Base-by-base conservation (phyloP, 2,797 vertebrate species). In the Liasis olivaceus region DNA sequence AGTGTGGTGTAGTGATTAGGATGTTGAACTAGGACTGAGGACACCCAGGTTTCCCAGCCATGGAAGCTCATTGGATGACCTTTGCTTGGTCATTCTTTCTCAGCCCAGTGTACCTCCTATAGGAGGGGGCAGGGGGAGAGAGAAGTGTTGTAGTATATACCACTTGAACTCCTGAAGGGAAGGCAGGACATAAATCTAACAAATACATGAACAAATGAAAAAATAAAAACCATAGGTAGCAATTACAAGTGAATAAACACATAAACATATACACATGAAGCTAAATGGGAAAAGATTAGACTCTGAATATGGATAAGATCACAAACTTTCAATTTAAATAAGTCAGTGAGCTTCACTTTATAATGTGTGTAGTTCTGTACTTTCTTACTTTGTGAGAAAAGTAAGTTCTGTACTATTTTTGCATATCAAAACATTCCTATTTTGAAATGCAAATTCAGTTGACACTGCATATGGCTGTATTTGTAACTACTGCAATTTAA, bases 391-490 rank as follows among this genome's bases (percentile, higher is more conserved):
- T 90, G 60, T 93, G 51, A 51, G 28, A 88, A 5, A 72, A 36
- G 2, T 36, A 36, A 90, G 1, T 89, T 60, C 4, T 95, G 86
- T 84, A 93, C 87, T 20, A 26, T 9, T 31, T 95, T 95, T 95
- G 11, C 17, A 58, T 92, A 93, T 95, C 64, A 95, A 95, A 92
- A 63, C 28, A 91, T 69, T 93, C 28, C 77, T 89, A 95, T 94
- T 95, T 96, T 90, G 93, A 96, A 95, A 95, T 92, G 62, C 88
- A 96, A 92, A 94, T 95, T 95, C 58, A 94, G 93, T 9, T 63
- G 92, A 88, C 85, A 89, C 47, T 81, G 72, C 88, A 72, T 0
- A 93, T 6, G 93, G 24, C 58, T 84, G 7, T 58, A 89, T 91
- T 93, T 93, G 91, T 87, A 89, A 54, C 87, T 89, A 93, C 87